These are phyloP conservation scores for Cairina moschata DNA, from an alignment of 2,113 vertebrate species.

Conservation along the genomic window DNA sequence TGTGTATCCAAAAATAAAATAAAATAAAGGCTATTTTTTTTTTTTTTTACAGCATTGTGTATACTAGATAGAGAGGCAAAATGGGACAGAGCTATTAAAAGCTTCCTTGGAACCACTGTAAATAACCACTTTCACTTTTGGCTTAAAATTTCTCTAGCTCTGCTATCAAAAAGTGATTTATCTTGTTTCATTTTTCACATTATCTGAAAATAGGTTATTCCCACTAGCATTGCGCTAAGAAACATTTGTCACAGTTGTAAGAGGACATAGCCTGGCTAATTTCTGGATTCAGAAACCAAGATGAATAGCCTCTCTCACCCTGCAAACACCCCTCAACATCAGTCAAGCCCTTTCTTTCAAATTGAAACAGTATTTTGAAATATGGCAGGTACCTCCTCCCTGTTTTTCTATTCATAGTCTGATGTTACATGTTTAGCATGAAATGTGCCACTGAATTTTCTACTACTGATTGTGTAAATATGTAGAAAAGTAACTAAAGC, in stretches of 20 bases:
- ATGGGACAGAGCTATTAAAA: slow-evolving; percentile 30
- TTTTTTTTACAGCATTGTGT: background rate
- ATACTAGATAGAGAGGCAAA: background rate
- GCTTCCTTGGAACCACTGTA: slow-evolving; percentile 26
- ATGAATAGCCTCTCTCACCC: background rate
- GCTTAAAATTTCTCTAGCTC: slow-evolving; percentile 27
- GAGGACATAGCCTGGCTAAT: slow-evolving; percentile 17
- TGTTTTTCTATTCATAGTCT: background rate
- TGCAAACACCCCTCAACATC: background rate
- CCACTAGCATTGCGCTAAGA: background rate
- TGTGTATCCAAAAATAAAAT: background rate
- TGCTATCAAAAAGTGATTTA: slow-evolving; percentile 24
- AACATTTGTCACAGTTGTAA: slow-evolving; percentile 55
- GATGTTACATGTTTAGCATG: background rate
- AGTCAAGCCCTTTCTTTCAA: background rate
- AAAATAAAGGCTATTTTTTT: background rate
- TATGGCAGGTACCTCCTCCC: background rate
- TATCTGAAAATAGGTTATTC: slow-evolving; percentile 55
- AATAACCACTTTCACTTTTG: slow-evolving; percentile 31
- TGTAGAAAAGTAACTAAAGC: background rate
- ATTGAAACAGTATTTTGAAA: slow-evolving; percentile 30
- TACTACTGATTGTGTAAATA: background rate
- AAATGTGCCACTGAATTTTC: background rate
- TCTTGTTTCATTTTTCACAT: slow-evolving; percentile 48
- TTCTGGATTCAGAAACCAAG: slow-evolving; percentile 29